Conservation (phyloP, 2,113 vertebrate species). For the Notothenia coriiceps region DNA sequence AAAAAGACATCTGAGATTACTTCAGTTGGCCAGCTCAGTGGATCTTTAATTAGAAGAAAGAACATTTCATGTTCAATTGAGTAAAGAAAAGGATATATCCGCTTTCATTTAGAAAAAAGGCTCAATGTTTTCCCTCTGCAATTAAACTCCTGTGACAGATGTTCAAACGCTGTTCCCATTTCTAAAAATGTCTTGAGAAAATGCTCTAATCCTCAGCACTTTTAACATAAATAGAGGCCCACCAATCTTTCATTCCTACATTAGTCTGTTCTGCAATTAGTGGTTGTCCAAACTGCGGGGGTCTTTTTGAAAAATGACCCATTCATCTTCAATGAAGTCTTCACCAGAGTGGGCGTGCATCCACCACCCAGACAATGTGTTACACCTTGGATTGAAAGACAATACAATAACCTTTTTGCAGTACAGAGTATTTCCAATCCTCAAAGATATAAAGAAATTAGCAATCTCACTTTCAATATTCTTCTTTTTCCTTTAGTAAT, state of each 20-base stretch:
- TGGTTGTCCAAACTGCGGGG: not conserved
- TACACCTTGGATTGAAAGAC: not conserved
- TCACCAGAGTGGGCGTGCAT: not conserved
- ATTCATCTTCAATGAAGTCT: not conserved
- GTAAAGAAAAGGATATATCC: conserved; percentile 48
- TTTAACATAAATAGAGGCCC: not conserved
- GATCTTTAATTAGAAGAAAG: conserved; percentile 69
- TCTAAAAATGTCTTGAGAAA: conserved; percentile 32
- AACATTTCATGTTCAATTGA: conserved; percentile 67
- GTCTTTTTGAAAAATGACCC: not conserved
- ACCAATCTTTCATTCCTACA: not conserved
- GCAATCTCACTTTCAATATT: no score
- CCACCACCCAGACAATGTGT: not conserved
- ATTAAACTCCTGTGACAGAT: conserved; percentile 51
- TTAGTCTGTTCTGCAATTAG: conserved; percentile 2
- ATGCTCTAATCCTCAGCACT: conserved; percentile 6
- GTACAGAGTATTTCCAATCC: not conserved
- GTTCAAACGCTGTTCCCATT: conserved; percentile 32
- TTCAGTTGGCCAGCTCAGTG: conserved; percentile 44
- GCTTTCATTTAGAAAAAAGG: conserved; percentile 45
- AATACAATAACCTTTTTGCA: not conserved
- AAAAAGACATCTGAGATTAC: conserved; percentile 65
- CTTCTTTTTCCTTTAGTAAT: not conserved
- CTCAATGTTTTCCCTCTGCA: conserved; percentile 40
- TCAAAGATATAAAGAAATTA: no score